Evolutionary conservation across 2,113 vertebrate species (phyloP).

Genomic region (Chaetorhynchus papuensis): DNA sequence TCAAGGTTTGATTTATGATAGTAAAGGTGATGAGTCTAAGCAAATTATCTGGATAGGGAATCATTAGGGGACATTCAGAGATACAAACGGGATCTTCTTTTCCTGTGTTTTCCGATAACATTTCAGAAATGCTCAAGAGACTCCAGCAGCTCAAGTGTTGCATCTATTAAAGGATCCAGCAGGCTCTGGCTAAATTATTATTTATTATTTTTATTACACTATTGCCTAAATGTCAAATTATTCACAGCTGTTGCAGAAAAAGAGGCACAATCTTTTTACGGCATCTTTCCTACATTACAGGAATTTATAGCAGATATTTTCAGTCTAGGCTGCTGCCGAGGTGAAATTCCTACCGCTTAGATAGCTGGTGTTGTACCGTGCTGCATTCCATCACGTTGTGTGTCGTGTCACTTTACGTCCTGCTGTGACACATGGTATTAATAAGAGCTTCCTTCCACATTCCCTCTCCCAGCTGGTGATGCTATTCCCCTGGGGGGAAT

Average conservation of each 20-base stretch:
- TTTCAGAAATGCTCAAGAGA: slow-evolving; percentile 41
- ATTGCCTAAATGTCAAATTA: slow-evolving; percentile 55
- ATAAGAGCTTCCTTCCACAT: neutral
- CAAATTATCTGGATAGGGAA: slow-evolving; percentile 39
- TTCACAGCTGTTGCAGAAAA: slow-evolving; percentile 19
- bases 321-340: neutral
- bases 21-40: slow-evolving; percentile 28
- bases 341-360: neutral
- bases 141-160: neutral
- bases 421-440: neutral
- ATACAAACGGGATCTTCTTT: slow-evolving; percentile 5
- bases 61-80: slow-evolving; percentile 33
- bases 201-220: slow-evolving; percentile 56
- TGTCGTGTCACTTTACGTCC: neutral
- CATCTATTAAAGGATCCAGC: slow-evolving; percentile 30
- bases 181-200: slow-evolving; percentile 16
- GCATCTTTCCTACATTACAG: neutral
- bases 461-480: neutral
- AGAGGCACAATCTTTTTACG: neutral
- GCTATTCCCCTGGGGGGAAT: neutral
- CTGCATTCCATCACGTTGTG: neutral
- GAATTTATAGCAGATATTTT: slow-evolving; percentile 6
- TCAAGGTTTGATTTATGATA: slow-evolving; percentile 49
- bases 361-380: neutral
- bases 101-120: slow-evolving; percentile 4